A percentile compares a stretch with the other conserved stretches of the same genome.
Evolutionary conservation across 1,140 invertebrate species (phyloP).

Genomic region (Telenomus remus): DNA sequence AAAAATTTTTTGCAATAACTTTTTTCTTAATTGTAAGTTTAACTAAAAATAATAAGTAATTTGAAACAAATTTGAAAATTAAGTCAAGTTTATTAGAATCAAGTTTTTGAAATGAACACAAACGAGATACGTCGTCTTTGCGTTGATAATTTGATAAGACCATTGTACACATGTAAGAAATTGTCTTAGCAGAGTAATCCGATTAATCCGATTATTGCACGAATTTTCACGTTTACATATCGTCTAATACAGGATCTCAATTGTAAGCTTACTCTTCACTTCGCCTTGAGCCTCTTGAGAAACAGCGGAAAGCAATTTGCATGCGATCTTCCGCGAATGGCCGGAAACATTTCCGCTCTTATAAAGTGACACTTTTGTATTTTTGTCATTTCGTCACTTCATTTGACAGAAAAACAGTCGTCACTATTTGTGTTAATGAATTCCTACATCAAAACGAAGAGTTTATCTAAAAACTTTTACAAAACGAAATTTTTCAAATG

Average conservation of each 20-base stretch:
- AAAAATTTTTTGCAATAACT: too few species aligned
- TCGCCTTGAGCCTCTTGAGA: slow-evolving; percentile 38
- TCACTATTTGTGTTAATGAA: slow-evolving; percentile 16
- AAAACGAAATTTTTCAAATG: background rate
- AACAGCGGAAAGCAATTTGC: slow-evolving; percentile 51
- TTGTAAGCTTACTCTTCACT: slow-evolving; percentile 31
- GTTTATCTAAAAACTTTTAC: background rate
- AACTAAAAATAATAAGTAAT: too few species aligned
- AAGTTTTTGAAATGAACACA: too few species aligned
- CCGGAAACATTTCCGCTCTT: slow-evolving; percentile 48
- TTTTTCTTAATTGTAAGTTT: too few species aligned
- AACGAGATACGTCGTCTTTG: too few species aligned
- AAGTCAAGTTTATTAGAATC: too few species aligned
- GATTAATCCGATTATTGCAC: too few species aligned
- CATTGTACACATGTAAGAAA: too few species aligned
- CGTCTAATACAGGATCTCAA: slow-evolving; percentile 38
- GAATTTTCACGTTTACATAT: background rate
- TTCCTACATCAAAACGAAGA: background rate
- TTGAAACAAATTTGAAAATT: too few species aligned
- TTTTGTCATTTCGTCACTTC: slow-evolving; percentile 31
- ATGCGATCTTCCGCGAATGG: slow-evolving; percentile 40
- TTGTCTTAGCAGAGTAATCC: too few species aligned
- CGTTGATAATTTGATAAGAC: too few species aligned
- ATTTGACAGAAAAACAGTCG: slow-evolving; percentile 11
- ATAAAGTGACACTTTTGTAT: slow-evolving; percentile 27